Evolutionary conservation across 2,888 invertebrate genomes (phyloP), one percentile per base, ranked within the genome.

Genomic region (Elaeidobius kamerunicus): DNA sequence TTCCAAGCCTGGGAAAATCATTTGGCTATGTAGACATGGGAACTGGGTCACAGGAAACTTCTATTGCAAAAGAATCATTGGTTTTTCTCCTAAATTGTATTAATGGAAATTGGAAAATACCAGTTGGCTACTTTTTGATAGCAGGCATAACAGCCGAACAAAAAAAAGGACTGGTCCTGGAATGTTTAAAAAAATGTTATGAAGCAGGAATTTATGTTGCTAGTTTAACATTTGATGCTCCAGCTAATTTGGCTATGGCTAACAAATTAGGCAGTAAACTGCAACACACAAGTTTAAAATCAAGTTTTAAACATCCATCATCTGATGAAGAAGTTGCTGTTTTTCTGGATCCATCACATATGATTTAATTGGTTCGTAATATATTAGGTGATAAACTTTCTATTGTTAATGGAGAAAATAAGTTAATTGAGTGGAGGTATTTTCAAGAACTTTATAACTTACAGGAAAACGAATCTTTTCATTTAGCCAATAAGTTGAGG

Each of bases 1-100:
- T 42, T 17, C 34, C 50, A 2, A 42, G 23, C n/a, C 34, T 49
- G 20, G 35, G 19, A 6, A 54, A 44, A 44, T 39, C 23, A 11
- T 53, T 27, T 53, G 48, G 53, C 16, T 48, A 53, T 42, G 43
- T 43, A n/a, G 49, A 49, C 18, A 49, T 49, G 44, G 54, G 54
- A 28, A 49, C 49, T 3, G 49, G 44, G 12, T 17, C 44, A 9
- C 18, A 38, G 12, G 49, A 54, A 28, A 32, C n/a, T 9, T 20
- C 46, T 27, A 6, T 49, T 17, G 54, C 44, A 2, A 45, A 32
- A n/a, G 27, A 49, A 12, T 2, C 45, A 4, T 44, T 54, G 4
- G 44, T 54, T 6, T 55, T 49, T 16, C 19, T 54, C 2, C 12
- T 55, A 4, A 48, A 39, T 17, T 46, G 46, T 16, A 30, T 52